A percentile compares a stretch with the other conserved stretches of the same genome.
These are phyloP conservation scores for Liodrosophila aerea DNA, from an alignment of 2,888 invertebrate species.

Conservation along the genomic window DNA sequence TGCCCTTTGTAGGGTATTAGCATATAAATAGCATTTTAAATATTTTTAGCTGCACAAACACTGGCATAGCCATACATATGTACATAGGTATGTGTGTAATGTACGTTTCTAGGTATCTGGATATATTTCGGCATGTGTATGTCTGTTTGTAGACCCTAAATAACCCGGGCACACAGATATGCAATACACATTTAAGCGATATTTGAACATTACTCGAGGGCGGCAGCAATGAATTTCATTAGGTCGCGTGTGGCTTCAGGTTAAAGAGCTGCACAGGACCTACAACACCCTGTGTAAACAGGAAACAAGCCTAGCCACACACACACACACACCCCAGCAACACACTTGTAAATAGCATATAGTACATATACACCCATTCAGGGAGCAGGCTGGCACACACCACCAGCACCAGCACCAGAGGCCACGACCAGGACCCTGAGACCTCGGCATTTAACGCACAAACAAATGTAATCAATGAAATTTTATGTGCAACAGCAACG, in stretches of 20 bases:
- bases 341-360: too few species aligned
- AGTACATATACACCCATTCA: conserved; percentile 2
- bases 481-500: conserved; percentile 77
- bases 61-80: conserved; percentile 19
- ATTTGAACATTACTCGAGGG: conserved; percentile 26
- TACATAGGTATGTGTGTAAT: not conserved
- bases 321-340: conserved; percentile 16
- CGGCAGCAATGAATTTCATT: conserved; percentile 56
- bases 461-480: conserved; percentile 79
- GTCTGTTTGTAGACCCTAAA: conserved; percentile 25
- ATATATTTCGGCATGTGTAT: conserved; percentile 6
- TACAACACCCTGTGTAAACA: conserved; percentile 63
- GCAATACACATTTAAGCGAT: conserved; percentile 37
- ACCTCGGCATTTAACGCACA: conserved; percentile 65
- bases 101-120: conserved; percentile 59
- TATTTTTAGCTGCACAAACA: conserved; percentile 61
- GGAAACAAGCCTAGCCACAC: conserved; percentile 69
- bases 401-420: too few species aligned
- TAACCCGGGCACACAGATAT: conserved; percentile 32
- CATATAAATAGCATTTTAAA: conserved; percentile 79
- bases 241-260: conserved; percentile 56
- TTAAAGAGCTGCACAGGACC: conserved; percentile 62
- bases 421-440: conserved; percentile 30
- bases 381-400: not conserved
- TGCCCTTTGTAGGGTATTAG: conserved; percentile 57